phyloP scores from a whole-genome alignment of 2,113 vertebrate species.

The Pachycephala philippinensis region DNA sequence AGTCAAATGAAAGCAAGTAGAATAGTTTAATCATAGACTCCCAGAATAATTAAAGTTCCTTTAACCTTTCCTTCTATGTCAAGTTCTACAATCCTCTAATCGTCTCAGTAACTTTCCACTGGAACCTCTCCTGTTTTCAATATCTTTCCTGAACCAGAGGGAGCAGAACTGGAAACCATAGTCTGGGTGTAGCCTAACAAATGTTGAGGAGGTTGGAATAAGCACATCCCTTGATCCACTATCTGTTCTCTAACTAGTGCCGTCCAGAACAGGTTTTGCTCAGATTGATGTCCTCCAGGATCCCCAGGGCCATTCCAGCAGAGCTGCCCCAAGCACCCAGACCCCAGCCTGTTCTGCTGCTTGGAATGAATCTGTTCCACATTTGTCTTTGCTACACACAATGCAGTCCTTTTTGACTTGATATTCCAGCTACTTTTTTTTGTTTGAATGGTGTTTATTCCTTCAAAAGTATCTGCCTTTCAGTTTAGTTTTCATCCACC shows the following conservation, averaged over 20 bases:
- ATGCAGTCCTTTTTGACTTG: not conserved
- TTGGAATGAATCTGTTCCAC: not conserved
- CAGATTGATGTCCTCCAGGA: not conserved
- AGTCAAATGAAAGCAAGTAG: not conserved
- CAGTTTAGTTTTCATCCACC: not conserved
- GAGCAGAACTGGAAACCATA: not conserved
- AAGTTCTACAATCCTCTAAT: not conserved
- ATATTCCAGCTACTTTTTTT: not conserved
- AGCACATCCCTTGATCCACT: not conserved
- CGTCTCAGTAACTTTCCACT: not conserved
- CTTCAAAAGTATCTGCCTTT: not conserved
- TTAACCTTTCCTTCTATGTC: not conserved
- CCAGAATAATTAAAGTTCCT: not conserved
- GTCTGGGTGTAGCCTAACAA: not conserved
- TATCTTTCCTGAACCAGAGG: not conserved
- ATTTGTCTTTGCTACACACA: not conserved
- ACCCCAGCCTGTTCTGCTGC: not conserved
- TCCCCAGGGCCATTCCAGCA: not conserved
- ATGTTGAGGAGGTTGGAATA: not conserved
- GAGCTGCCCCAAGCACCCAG: not conserved
- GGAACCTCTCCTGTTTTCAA: not conserved
- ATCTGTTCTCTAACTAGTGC: not conserved
- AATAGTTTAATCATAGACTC: not conserved
- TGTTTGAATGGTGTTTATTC: not conserved
- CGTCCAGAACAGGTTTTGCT: not conserved